Evolutionary conservation across 2,888 invertebrate genomes (phyloP).

Genomic region (Nephrotoma flavescens): DNA sequence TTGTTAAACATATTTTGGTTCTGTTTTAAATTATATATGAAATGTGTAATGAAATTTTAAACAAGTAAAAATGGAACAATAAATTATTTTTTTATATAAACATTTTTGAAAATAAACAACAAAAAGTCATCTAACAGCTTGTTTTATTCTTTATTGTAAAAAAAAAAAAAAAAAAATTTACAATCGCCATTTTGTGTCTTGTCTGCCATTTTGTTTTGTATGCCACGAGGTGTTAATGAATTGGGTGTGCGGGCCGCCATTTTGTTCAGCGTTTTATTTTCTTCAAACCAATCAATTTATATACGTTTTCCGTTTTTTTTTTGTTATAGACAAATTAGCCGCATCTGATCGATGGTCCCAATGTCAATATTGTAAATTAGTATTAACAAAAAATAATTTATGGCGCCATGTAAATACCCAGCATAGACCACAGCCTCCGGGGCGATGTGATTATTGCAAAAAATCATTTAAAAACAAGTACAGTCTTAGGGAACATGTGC

Average conservation of each 20-base stretch:
- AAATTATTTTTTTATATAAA: neutral
- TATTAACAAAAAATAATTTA: constrained; percentile 34
- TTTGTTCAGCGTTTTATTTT: neutral
- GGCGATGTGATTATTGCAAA: constrained; percentile 32
- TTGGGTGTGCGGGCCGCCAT: neutral
- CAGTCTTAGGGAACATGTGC: constrained; percentile 32
- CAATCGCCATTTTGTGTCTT: neutral
- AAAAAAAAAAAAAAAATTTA: neutral
- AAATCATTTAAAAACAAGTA: constrained; percentile 34
- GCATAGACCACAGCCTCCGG: constrained; percentile 32
- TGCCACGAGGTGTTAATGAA: neutral
- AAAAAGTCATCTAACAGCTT: neutral
- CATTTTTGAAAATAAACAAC: neutral
- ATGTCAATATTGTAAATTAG: constrained; percentile 36
- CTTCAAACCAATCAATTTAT: neutral
- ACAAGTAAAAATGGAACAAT: neutral
- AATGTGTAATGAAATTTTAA: neutral
- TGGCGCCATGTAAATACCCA: constrained; percentile 35
- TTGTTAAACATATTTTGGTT: neutral
- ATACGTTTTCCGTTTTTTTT: neutral
- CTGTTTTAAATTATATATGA: neutral
- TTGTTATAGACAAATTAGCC: neutral
- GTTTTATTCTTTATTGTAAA: neutral
- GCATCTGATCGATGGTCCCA: constrained; percentile 26
- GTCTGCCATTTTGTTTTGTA: neutral